Percentiles rank a stretch among this genome's conserved stretches.
Conservation (phyloP, 1,140 invertebrate genomes). For the Drosophila tristis region DNA sequence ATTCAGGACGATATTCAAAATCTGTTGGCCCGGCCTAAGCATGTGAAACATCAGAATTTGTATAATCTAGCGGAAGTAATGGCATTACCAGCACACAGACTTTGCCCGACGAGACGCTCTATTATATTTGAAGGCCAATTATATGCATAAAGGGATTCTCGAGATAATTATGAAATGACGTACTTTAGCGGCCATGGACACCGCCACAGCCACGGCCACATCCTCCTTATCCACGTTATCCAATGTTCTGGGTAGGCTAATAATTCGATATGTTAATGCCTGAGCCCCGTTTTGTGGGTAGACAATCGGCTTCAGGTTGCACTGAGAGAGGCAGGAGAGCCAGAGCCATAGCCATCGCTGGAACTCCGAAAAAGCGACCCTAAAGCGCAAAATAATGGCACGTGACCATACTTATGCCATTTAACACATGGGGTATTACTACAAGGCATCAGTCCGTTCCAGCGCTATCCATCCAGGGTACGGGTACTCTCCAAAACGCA, state of each 20-base stretch:
- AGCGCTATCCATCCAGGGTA: background rate
- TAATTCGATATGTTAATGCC: slow-evolving; percentile 83
- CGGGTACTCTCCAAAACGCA: slow-evolving; percentile 21
- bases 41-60: slow-evolving; percentile 37
- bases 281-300: slow-evolving; percentile 46
- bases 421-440: slow-evolving; percentile 71
- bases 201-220: slow-evolving; percentile 23
- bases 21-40: slow-evolving; percentile 13
- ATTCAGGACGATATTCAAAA: slow-evolving; percentile 8
- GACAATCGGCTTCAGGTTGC: slow-evolving; percentile 63
- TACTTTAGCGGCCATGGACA: slow-evolving; percentile 14
- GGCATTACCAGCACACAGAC: slow-evolving; percentile 51
- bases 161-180: slow-evolving; percentile 76
- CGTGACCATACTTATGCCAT: slow-evolving; percentile 82
- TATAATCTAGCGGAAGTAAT: slow-evolving; percentile 70
- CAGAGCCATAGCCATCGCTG: background rate
- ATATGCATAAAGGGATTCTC: slow-evolving; percentile 72
- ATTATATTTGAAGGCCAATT: slow-evolving; percentile 75
- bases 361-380: slow-evolving; percentile 5
- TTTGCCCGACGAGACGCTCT: slow-evolving; percentile 49
- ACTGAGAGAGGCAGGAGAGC: slow-evolving; percentile 15
- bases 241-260: slow-evolving; percentile 81
- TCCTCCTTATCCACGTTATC: slow-evolving; percentile 74
- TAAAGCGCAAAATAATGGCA: slow-evolving; percentile 59
- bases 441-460: slow-evolving; percentile 45